Evolutionary conservation across 2,797 vertebrate species (phyloP).

Genomic region (Halcyon leucocephala): DNA sequence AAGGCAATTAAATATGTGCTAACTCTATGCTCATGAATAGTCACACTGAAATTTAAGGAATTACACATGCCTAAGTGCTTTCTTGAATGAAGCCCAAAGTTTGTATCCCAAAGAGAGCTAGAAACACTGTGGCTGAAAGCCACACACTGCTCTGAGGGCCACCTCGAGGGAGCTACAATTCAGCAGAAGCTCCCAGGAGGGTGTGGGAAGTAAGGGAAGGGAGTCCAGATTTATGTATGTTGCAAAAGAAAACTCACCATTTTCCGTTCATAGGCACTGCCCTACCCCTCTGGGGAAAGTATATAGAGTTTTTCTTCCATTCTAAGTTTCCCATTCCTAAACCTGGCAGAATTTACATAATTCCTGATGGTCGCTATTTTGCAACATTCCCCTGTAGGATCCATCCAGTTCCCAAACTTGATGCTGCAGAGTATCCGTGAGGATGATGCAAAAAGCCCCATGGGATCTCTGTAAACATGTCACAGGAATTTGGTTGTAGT

Average conservation of each 20-base stretch:
- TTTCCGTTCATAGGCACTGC: background rate
- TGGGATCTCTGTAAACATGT: background rate
- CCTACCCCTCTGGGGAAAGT: background rate
- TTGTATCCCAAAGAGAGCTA: constrained; percentile 43
- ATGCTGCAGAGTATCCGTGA: background rate
- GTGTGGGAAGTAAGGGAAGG: background rate
- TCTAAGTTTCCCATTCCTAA: background rate
- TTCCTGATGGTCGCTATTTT: background rate
- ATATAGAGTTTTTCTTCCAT: background rate
- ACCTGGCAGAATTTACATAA: background rate
- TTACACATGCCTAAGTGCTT: constrained; percentile 71
- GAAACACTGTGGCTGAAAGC: constrained; percentile 46
- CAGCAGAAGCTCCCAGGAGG: background rate
- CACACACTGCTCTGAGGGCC: background rate
- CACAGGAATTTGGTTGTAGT: background rate
- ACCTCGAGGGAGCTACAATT: constrained; percentile 5
- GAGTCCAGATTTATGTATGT: background rate
- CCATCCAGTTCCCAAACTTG: background rate
- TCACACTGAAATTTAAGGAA: constrained; percentile 67
- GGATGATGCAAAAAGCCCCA: background rate
- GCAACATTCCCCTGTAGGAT: background rate
- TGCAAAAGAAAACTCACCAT: background rate
- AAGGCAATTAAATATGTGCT: constrained; percentile 72
- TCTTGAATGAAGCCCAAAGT: constrained; percentile 69
- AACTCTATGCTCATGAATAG: constrained; percentile 59